Evolutionary conservation across 2,888 invertebrate genomes (phyloP).

Genomic region (Ephialtes manifestator): DNA sequence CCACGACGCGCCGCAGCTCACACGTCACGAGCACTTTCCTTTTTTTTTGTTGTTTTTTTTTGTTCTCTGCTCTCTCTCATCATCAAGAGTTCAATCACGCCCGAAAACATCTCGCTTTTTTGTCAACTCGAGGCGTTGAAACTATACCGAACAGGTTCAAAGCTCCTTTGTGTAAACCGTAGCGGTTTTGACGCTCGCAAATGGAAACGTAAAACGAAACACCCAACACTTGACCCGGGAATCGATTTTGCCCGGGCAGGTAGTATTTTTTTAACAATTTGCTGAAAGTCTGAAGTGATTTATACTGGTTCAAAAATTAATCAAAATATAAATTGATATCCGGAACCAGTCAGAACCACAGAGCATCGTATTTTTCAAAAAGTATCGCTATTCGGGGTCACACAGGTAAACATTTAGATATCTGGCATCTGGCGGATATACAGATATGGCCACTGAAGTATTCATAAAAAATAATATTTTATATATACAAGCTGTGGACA

Average conservation of each 20-base stretch:
- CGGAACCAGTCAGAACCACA: background rate
- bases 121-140: constrained; percentile 34
- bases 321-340: background rate
- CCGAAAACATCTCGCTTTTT: constrained; percentile 15
- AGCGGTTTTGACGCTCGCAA: constrained; percentile 4
- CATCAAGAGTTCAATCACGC: constrained; percentile 16
- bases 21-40: constrained; percentile 47
- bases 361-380: background rate
- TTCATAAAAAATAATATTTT: background rate
- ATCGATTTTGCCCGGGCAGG: background rate
- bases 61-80: constrained; percentile 15
- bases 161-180: background rate
- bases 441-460: background rate
- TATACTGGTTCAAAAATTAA: background rate
- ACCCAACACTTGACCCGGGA: background rate
- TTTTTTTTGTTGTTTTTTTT: constrained; percentile 8
- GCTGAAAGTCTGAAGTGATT: background rate
- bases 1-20: constrained; percentile 33
- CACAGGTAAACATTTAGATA: too few species aligned
- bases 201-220: constrained; percentile 12
- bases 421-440: too few species aligned
- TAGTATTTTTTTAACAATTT: background rate
- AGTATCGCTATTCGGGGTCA: background rate
- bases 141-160: constrained; percentile 30
- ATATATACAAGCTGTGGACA: background rate